Evolutionary conservation across 2,888 invertebrate species (phyloP), one percentile per base, ranked within the genome.

Genomic region (Drosophila greeni): DNA sequence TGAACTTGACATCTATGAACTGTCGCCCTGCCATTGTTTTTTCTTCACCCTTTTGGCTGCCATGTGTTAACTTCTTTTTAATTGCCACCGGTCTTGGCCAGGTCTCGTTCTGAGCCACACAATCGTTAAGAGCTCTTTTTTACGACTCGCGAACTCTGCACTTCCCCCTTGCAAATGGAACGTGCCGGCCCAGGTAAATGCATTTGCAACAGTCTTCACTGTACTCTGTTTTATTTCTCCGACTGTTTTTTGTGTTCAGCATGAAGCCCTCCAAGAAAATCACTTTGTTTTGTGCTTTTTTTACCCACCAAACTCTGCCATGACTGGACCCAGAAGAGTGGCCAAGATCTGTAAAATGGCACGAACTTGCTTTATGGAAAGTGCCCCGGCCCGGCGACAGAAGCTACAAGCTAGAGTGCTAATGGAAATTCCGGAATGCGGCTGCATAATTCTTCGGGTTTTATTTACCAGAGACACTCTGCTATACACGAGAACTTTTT

Each of bases 1-100:
- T 82, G 84, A 79, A 79, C 79, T 84, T 79, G 84, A 84, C 84
- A 75, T 82, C 84, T 74, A 74, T 69, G 79, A 75, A 81, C 82
- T 73, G 66, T 60, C 55, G 48, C 68, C 52, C 51, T 58, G 45
- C 26, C 31, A 20, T 31, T 45, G 5, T 20, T 6, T 20, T 39
- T 7, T 23, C 53, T 48, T 55, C 39, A 57, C 65, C 81, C 70
- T 60, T 73, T 79, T 72, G 62, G 56, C 74, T 64, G 49, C 64
- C 75, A 67, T 75, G 82, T 84, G 79, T 66, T 84, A 79, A 79
- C 79, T 82, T 79, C 68, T 72, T 84, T 82, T 79, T 79, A 79
- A 79, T 79, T 84, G 43, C 57, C 49, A 52, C 34, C 18, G 66
- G 49, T 61, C 61, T 47, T 61, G 60, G 61, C 62, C 47, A 48